These are phyloP conservation scores for Drosophila peninsularis DNA, from an alignment of 2,888 invertebrate genomes.

Conservation along the genomic window DNA sequence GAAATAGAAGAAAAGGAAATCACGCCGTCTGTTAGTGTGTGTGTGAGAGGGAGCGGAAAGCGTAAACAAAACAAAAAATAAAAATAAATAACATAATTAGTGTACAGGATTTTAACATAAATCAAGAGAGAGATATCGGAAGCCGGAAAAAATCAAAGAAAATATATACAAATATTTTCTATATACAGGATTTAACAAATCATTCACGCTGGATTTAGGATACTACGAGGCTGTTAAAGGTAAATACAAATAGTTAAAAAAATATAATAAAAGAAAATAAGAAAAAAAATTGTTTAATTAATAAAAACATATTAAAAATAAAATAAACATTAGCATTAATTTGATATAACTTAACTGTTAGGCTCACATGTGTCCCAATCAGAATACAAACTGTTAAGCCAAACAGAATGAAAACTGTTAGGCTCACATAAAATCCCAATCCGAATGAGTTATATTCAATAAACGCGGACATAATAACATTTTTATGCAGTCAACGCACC, in stretches of 20 bases:
- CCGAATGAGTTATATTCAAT: constrained; percentile 39
- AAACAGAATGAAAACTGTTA: background rate
- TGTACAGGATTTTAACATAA: constrained; percentile 6
- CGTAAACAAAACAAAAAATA: constrained; percentile 34
- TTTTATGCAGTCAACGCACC: constrained; percentile 58
- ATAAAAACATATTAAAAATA: no score
- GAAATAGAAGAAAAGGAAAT: constrained; percentile 21
- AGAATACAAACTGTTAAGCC: constrained; percentile 25
- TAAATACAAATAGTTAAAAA: constrained; percentile 49
- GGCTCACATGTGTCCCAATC: constrained; percentile 10
- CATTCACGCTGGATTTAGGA: constrained; percentile 85
- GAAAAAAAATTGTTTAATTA: no score
- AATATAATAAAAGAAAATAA: background rate
- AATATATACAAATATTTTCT: constrained; percentile 30
- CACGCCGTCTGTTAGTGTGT: constrained; percentile 52
- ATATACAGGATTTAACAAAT: constrained; percentile 64
- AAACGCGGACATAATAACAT: constrained; percentile 31
- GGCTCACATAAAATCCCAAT: constrained; percentile 5
- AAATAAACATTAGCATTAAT: background rate
- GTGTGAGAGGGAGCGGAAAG: constrained; percentile 30
- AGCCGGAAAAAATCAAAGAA: constrained; percentile 42
- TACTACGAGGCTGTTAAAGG: constrained; percentile 85
- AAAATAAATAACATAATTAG: constrained; percentile 6
- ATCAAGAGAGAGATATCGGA: constrained; percentile 18
- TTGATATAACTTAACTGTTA: constrained; percentile 19